phyloP scores from a whole-genome alignment of 1,140 invertebrate genomes.

The Artemia franciscana region DNA sequence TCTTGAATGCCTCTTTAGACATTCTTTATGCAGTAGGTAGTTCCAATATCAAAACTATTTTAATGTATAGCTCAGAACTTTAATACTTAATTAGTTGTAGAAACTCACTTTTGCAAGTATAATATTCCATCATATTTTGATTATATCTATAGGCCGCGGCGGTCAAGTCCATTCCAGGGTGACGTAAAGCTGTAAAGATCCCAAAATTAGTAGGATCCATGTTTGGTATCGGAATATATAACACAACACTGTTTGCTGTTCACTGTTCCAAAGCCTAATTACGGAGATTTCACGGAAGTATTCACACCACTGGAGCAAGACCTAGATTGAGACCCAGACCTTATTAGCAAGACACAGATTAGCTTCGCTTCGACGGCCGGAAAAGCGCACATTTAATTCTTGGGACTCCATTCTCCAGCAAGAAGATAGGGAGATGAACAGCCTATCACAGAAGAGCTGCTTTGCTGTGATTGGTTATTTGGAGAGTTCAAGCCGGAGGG shows the following conservation, averaged over 20 bases:
- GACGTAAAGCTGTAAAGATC: constrained; percentile 14
- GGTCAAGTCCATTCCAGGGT: constrained; percentile 49
- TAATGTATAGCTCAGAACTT: no score
- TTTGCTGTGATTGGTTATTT: no score
- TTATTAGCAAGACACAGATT: not conserved
- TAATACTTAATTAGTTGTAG: no score
- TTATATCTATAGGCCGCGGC: constrained; percentile 74
- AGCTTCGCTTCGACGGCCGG: not conserved
- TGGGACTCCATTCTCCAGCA: not conserved
- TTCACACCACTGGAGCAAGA: not conserved
- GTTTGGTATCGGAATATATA: not conserved
- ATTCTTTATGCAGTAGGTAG: no score
- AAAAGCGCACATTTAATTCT: not conserved
- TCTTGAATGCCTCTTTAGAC: no score
- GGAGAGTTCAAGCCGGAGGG: no score
- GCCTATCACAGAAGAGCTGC: no score
- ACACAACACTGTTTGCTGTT: not conserved
- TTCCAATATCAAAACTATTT: no score
- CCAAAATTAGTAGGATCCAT: constrained; percentile 13
- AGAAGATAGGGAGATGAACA: not conserved
- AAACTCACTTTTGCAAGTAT: constrained; percentile 64
- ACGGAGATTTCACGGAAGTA: not conserved
- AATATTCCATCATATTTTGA: constrained; percentile 96
- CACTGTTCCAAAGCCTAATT: not conserved
- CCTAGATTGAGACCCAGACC: not conserved